Percentiles rank a stretch among this genome's conserved stretches.
Conservation (phyloP, 2,888 invertebrate genomes). For the Volucella zonaria region DNA sequence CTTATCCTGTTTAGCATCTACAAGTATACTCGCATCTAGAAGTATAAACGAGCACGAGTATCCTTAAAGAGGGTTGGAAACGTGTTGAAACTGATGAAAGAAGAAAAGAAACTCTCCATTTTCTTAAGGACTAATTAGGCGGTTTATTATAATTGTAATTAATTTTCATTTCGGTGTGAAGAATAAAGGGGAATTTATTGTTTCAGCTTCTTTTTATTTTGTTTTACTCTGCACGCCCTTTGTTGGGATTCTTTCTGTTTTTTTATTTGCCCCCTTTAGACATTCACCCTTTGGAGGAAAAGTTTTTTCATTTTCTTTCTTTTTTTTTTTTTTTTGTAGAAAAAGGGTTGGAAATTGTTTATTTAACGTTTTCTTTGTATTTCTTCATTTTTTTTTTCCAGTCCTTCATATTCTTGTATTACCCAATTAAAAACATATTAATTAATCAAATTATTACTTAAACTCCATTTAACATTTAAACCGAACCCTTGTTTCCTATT, state of each 20-base stretch:
- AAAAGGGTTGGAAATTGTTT: constrained; percentile 63
- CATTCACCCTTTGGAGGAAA: not conserved
- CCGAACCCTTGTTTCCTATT: constrained; percentile 5
- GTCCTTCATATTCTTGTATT: constrained; percentile 12
- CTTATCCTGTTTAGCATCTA: constrained; percentile 56
- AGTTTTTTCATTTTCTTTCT: constrained; percentile 5
- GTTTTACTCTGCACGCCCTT: constrained; percentile 28
- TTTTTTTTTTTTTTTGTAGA: constrained; percentile 4
- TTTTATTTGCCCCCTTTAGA: not conserved
- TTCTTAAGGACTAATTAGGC: constrained; percentile 79
- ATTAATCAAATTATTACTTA: constrained; percentile 70
- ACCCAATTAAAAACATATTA: constrained; percentile 67
- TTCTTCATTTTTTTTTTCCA: not conserved
- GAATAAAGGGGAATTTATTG: constrained; percentile 35
- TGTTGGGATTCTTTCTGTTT: constrained; percentile 44
- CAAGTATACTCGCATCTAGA: constrained; percentile 3
- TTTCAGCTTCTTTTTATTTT: constrained; percentile 42
- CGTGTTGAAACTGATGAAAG: constrained; percentile 35
- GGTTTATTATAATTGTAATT: constrained; percentile 83
- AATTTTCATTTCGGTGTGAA: constrained; percentile 75
- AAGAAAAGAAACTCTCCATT: constrained; percentile 60
- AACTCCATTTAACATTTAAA: constrained; percentile 69
- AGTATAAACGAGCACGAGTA: not conserved
- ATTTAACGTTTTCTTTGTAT: constrained; percentile 49
- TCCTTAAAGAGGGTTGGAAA: constrained; percentile 43